phyloP scores from a whole-genome alignment of 2,888 invertebrate genomes.

The Ernsta delagoae region DNA sequence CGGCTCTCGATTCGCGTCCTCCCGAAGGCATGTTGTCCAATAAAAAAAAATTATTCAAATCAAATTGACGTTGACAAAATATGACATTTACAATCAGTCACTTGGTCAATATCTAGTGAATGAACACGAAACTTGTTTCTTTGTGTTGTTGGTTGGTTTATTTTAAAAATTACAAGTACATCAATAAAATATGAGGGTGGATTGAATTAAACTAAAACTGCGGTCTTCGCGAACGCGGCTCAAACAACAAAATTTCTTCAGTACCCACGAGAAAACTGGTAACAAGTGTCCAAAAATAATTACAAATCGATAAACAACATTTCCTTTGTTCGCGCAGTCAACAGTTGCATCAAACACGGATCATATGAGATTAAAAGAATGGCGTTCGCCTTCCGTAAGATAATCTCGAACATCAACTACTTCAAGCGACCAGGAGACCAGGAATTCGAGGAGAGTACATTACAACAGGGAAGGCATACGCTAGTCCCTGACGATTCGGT shows the following conservation, averaged over 20 bases:
- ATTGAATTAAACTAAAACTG: constrained; percentile 20
- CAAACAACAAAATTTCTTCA: not conserved
- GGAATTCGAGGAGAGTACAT: constrained; percentile 34
- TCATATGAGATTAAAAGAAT: constrained; percentile 49
- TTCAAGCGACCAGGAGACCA: constrained; percentile 65
- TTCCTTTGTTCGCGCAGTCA: constrained; percentile 29
- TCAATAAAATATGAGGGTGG: constrained; percentile 33
- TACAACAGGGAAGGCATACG: constrained; percentile 42
- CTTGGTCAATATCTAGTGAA: too few relatives aligned
- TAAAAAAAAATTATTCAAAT: too few relatives aligned
- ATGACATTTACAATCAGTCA: too few relatives aligned
- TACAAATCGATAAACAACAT: not conserved
- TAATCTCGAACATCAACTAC: constrained; percentile 75
- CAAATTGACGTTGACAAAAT: too few relatives aligned
- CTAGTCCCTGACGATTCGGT: constrained; percentile 45
- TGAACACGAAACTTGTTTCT: too few relatives aligned
- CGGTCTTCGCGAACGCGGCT: not conserved
- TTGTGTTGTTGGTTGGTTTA: too few relatives aligned
- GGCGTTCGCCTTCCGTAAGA: constrained; percentile 77
- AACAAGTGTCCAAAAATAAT: not conserved
- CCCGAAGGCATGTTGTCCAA: too few relatives aligned
- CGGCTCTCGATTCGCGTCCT: too few relatives aligned
- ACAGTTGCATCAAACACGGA: constrained; percentile 3
- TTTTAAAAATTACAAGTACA: constrained; percentile 9
- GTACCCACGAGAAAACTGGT: not conserved